Evolutionary conservation across 2,113 vertebrate species (phyloP), one percentile per base, ranked within the genome.

Genomic region (Agelaius phoeniceus): DNA sequence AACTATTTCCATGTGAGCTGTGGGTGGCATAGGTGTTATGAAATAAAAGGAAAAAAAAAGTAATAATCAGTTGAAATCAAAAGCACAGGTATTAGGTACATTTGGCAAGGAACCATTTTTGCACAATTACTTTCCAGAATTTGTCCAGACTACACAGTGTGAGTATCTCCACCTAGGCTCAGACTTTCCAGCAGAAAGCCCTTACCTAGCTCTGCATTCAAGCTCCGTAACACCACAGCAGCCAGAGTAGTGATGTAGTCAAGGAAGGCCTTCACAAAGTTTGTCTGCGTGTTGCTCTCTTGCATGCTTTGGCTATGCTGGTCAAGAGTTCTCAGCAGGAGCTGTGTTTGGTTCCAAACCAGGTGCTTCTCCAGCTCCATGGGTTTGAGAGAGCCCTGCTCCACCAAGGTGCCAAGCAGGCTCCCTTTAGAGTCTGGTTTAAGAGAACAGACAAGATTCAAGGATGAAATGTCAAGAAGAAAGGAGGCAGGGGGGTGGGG

Each of bases 241-340:
- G 98, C 98, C 84, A 99, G 92, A 0, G 98, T 98, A 95, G 98
- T 98, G 86, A 99, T 75, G 61, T 99, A 99, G 92, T 98, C 97
- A 58, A 99, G 96, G 96, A 99, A 99, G 46, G 94, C 95, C 79
- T 98, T 98, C 81, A 99, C 91, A 49, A 98, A 99, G 95, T 98
- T 98, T 7, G 97, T 96, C 76, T 98, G 98, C 0, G 18, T 87
- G 20, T 14, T 54, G 27, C 35, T 94, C 66, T 86, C 94, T 43
- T 83, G 67, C 12, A 51, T 13, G 16, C 30, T 73, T 66, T 98
- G 98, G 62, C 97, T 96, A 18, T 98, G 96, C 65, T 98, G 98
- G 78, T 98, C 98, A 90, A 99, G 84, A 61, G 97, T 98, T 61
- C 98, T 98, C 67, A 99, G 97, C 58, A 99, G 97, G 54, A 98